Evolutionary conservation across 2,797 vertebrate genomes (phyloP), one percentile per base, ranked within the genome.

Genomic region (Macrochelys suwanniensis): DNA sequence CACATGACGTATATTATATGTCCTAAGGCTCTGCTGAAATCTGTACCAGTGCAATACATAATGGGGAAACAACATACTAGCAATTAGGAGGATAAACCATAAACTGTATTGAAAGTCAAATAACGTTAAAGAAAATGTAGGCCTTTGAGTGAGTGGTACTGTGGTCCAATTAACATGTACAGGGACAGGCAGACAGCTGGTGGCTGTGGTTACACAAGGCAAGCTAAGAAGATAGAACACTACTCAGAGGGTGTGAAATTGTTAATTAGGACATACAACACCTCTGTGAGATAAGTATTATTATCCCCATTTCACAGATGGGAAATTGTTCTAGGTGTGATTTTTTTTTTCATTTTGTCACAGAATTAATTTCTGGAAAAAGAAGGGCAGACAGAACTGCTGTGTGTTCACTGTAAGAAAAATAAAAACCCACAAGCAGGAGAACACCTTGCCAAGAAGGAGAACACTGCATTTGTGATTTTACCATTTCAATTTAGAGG

Each of bases 321-420:
- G 54, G 81, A 53, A 89, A 89, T 91, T 96, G 89, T 82, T 94
- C 89, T 28, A 94, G 77, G 88, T 89, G 78, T 93, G 93, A 90
- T 56, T 91, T 94, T 95, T 56, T 90, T 94, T 95, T 95, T 92
- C 78, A 88, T 95, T 97, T 95, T 56, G 56, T 96, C 81, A 85
- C 51, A 61, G 45, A 56, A 49, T 87, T 93, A 84, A 88, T 96
- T 93, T 94, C 26, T 33, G 68, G 77, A 45, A 68, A 80, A 84
- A 77, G 56, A 76, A 89, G 84, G 87, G 37, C 45, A 59, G 57
- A 81, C 91, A 37, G 50, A 87, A 51, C 49, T 84, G 51, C 45
- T 31, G 57, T 50, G 26, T 9, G 50, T 90, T 65, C 61, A 49
- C 77, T 87, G 47, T 68, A 81, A 16, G 71, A 89, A 85, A 0